These are phyloP conservation scores for Cosmopolites sordidus DNA, from an alignment of 2,888 invertebrate species.

Conservation along the genomic window DNA sequence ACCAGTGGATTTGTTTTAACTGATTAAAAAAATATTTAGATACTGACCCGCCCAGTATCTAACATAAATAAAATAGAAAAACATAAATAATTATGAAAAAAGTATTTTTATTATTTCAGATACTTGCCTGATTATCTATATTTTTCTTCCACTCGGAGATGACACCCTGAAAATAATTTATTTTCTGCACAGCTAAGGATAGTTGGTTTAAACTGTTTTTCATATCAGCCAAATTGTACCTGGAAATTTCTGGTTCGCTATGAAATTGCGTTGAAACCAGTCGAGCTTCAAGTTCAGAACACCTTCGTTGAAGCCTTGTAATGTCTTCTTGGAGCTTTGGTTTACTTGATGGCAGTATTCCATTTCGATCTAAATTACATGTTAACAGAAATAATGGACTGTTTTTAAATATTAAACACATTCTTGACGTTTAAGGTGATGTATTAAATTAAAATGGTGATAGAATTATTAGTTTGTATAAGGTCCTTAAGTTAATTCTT, in stretches of 20 bases:
- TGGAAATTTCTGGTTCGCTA: neutral
- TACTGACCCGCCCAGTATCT: no score
- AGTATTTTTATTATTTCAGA: no score
- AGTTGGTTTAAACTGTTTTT: constrained; percentile 11
- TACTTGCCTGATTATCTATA: constrained; percentile 16
- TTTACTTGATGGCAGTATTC: constrained; percentile 11
- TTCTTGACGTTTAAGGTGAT: no score
- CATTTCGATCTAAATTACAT: constrained; percentile 26
- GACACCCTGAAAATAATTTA: constrained; percentile 16
- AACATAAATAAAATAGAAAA: no score
- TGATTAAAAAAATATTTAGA: no score
- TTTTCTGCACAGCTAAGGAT: constrained; percentile 13
- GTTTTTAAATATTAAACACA: no score
- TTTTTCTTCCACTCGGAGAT: constrained; percentile 23
- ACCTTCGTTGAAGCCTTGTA: constrained; percentile 29
- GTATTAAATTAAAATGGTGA: no score
- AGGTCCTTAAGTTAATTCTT: no score
- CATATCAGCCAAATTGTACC: constrained; percentile 6
- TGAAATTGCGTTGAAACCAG: neutral
- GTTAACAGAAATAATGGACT: no score
- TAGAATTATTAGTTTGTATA: no score
- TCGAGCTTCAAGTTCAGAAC: constrained; percentile 28
- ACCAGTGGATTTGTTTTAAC: no score
- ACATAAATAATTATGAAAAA: no score
- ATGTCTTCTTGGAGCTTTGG: constrained; percentile 28